Evolutionary conservation across 53 echinoderm and acorn worm species (phyloP).

Genomic region (Echinometra lucunter): DNA sequence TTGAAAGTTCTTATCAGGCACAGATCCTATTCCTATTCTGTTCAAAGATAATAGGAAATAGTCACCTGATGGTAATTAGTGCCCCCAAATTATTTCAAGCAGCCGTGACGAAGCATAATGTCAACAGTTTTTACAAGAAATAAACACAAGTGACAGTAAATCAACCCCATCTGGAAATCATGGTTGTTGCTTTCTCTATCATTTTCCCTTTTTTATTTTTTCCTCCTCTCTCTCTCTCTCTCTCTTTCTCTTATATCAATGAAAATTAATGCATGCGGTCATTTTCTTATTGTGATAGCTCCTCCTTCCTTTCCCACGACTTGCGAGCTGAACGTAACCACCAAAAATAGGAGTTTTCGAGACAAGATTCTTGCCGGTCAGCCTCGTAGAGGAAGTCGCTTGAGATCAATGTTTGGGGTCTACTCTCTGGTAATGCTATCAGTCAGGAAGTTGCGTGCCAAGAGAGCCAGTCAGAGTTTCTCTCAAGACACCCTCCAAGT

Average conservation of each 20-base stretch:
- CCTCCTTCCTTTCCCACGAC: constrained; percentile 67
- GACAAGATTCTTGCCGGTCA: constrained; percentile 60
- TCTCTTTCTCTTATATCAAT: not conserved
- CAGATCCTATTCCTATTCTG: not conserved
- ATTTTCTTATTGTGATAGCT: constrained; percentile 52
- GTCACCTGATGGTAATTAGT: constrained; percentile 45
- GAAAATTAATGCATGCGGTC: constrained; percentile 41
- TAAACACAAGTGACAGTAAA: constrained; percentile 21
- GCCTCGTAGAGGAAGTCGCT: constrained; percentile 21
- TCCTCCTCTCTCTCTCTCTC: too few relatives aligned
- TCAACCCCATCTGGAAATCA: constrained; percentile 29
- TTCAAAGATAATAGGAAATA: not conserved
- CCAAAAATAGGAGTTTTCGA: constrained; percentile 47
- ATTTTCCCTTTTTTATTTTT: constrained; percentile 21
- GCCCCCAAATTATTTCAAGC: constrained; percentile 25
- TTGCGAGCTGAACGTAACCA: constrained; percentile 56
- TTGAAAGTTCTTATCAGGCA: not conserved
- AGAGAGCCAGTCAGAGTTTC: constrained; percentile 23
- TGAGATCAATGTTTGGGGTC: constrained; percentile 40
- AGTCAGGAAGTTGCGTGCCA: constrained; percentile 70
- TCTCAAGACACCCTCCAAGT: constrained; percentile 54
- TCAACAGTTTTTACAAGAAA: constrained; percentile 49
- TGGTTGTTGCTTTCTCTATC: constrained; percentile 49
- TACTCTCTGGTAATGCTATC: constrained; percentile 58
- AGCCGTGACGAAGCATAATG: not conserved